Evolutionary conservation across 1,140 invertebrate genomes (phyloP).

Genomic region (Bombus terrestris): DNA sequence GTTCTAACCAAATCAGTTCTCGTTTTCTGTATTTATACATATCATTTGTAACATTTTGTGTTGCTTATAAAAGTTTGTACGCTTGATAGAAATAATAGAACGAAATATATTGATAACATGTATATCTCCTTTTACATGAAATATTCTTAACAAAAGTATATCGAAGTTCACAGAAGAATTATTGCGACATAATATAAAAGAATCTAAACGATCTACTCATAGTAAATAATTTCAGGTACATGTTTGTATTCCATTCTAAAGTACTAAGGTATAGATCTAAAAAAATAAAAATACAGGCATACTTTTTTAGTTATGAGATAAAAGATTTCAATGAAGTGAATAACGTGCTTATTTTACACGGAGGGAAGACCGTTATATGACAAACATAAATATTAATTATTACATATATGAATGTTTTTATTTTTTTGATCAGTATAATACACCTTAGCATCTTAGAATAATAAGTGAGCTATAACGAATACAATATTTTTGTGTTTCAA

Average conservation of each 20-base stretch:
- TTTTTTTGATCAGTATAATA: background rate
- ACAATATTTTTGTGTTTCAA: background rate
- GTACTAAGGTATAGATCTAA: conserved; percentile 16
- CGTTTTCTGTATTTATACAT: background rate
- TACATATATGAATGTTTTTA: background rate
- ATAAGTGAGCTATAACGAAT: background rate
- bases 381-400: background rate
- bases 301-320: background rate
- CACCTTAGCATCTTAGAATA: conserved; percentile 34
- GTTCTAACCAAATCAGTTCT: background rate
- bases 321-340: background rate
- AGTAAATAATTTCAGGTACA: conserved; percentile 46
- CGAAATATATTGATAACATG: background rate
- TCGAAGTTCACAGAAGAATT: background rate
- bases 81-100: background rate
- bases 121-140: background rate
- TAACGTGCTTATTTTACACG: background rate
- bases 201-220: conserved; percentile 23
- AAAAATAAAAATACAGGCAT: background rate
- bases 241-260: conserved; percentile 19
- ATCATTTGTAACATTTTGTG: background rate
- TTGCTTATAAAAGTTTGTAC: background rate
- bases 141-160: conserved; percentile 14
- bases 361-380: background rate
- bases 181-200: conserved; percentile 10